Percentiles rank a stretch among this genome's conserved stretches.
These are phyloP conservation scores for Haplotaxodon microlepis DNA, from an alignment of 2,113 vertebrate genomes.

Conservation along the genomic window DNA sequence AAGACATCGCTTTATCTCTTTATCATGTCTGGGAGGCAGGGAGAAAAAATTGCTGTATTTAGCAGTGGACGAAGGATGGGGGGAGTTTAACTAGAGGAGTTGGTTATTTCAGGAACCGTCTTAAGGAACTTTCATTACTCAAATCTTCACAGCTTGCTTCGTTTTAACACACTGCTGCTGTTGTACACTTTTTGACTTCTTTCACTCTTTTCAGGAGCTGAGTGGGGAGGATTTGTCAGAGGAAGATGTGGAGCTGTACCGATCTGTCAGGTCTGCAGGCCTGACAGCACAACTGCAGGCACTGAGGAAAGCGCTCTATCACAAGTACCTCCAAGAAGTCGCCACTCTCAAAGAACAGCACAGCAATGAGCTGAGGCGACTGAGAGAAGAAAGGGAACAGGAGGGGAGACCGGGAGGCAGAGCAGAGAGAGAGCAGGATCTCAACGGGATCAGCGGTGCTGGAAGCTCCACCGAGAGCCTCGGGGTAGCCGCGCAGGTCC, in stretches of 20 bases:
- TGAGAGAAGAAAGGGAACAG: constrained; percentile 8
- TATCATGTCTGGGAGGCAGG: not conserved
- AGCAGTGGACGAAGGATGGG: not conserved
- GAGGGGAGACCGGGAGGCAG: not conserved
- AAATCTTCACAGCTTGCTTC: not conserved
- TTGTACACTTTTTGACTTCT: not conserved
- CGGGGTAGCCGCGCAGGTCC: constrained; percentile 5
- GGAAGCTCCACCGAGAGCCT: constrained; percentile 37
- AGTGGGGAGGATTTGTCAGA: constrained; percentile 23
- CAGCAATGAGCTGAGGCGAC: constrained; percentile 45
- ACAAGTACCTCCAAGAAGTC: constrained; percentile 67
- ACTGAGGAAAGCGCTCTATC: constrained; percentile 54
- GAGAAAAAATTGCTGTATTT: constrained; percentile 34
- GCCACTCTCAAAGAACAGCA: constrained; percentile 63
- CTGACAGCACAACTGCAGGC: constrained; percentile 63
- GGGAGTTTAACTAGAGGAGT: not conserved
- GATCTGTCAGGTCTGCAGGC: constrained; percentile 9
- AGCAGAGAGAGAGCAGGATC: constrained; percentile 11
- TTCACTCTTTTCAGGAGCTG: constrained; percentile 6
- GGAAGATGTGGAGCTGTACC: not conserved
- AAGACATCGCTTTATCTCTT: not conserved
- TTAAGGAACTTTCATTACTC: not conserved
- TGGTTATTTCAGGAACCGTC: constrained; percentile 5
- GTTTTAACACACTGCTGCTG: not conserved
- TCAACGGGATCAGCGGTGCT: not conserved